Conservation (phyloP, 1,140 invertebrate species). For the Caenorhabditis remanei region DNA sequence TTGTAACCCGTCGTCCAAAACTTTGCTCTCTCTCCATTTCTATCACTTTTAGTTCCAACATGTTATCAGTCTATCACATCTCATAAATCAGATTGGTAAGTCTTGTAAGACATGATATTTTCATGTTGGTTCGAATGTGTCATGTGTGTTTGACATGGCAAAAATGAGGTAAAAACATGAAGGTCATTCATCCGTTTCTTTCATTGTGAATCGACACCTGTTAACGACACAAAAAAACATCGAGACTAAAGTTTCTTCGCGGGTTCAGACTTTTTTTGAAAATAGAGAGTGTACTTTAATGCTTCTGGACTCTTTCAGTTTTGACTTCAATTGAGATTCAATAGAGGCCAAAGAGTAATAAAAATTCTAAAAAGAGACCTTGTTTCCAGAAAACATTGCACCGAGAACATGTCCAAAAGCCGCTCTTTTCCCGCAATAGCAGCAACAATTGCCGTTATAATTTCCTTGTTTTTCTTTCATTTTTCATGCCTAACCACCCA, state of each 20-base stretch:
- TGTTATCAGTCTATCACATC: neutral
- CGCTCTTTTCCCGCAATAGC: neutral
- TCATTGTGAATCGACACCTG: conserved; percentile 30
- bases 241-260: conserved; percentile 1
- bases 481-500: conserved; percentile 13
- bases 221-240: neutral
- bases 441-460: conserved; percentile 18
- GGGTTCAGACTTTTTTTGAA: neutral
- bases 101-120: neutral
- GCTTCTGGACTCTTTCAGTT: neutral
- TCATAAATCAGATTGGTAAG: conserved; percentile 23
- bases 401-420: neutral
- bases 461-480: conserved; percentile 35
- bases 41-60: too few relatives aligned
- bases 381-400: neutral
- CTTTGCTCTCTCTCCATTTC: neutral
- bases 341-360: too few relatives aligned
- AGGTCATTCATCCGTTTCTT: conserved; percentile 37
- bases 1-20: neutral
- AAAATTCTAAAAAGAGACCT: too few relatives aligned
- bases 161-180: conserved; percentile 18
- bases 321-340: too few relatives aligned
- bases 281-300: neutral
- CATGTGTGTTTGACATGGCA: conserved; percentile 38
- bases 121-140: neutral